Percentiles rank a stretch among this genome's conserved stretches.
Evolutionary conservation across 1,140 invertebrate species (phyloP).

Genomic region (Batillaria attramentaria): DNA sequence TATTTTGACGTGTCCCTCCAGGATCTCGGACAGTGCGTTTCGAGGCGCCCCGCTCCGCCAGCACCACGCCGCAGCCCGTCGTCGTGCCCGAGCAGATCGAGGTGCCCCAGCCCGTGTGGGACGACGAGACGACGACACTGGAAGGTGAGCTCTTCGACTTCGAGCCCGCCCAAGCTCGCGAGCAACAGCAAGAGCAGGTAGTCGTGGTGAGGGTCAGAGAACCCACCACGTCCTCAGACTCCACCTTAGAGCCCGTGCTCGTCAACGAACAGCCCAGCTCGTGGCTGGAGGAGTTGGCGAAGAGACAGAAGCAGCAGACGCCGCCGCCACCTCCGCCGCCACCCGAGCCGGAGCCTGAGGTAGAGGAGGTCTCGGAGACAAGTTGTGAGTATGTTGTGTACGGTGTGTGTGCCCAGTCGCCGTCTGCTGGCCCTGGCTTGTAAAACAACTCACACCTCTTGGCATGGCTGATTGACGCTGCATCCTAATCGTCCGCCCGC

Average conservation of each 20-base stretch:
- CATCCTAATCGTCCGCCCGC: too few species aligned
- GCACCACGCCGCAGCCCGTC: slow-evolving; percentile 16
- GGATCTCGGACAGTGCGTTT: slow-evolving; percentile 16
- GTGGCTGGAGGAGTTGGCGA: not conserved
- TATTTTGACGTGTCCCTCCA: too few species aligned
- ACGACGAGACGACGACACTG: slow-evolving; percentile 13
- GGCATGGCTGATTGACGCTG: too few species aligned
- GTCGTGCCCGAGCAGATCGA: not conserved
- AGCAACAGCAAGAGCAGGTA: slow-evolving; percentile 19
- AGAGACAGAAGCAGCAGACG: not conserved
- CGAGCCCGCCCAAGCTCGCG: slow-evolving; percentile 4
- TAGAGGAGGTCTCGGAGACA: not conserved
- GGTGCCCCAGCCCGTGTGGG: slow-evolving; percentile 1
- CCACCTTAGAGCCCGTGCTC: not conserved
- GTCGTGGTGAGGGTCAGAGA: not conserved
- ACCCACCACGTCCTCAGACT: not conserved
- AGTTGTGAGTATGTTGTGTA: not conserved
- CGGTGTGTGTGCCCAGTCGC: not conserved
- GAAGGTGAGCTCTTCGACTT: slow-evolving; percentile 25
- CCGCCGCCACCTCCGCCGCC: not conserved
- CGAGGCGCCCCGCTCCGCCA: slow-evolving; percentile 5
- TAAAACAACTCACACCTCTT: too few species aligned
- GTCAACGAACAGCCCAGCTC: slow-evolving; percentile 1
- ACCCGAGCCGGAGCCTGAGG: not conserved
- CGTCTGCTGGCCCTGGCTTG: not conserved